Evolutionary conservation across 1,140 invertebrate species (phyloP).

Genomic region (Atopsyche davidsoni): DNA sequence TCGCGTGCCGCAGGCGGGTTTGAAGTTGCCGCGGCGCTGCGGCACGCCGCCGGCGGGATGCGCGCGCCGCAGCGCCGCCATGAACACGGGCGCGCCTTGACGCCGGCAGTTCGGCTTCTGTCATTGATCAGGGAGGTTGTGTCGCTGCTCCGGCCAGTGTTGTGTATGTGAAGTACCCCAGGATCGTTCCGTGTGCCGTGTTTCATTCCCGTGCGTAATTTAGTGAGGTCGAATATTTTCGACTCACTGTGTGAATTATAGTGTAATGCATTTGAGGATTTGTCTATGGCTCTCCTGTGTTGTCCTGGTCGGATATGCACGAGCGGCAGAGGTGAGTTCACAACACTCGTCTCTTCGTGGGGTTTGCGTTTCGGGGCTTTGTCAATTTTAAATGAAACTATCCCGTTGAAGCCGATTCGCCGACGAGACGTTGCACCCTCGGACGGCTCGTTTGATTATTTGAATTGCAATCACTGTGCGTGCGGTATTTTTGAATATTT

Average conservation of each 20-base stretch:
- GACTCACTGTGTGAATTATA: conserved; percentile 28
- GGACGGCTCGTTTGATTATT: not conserved
- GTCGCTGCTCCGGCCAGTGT: conserved; percentile 15
- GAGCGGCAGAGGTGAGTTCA: conserved; percentile 47
- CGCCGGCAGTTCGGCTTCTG: conserved; percentile 14
- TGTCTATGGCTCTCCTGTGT: conserved; percentile 50
- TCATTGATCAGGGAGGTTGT: conserved; percentile 14
- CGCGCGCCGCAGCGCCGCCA: conserved; percentile 9
- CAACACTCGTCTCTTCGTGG: not conserved
- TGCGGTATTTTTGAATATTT: not conserved
- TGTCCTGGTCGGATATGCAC: conserved; percentile 49
- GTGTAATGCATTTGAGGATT: conserved; percentile 51
- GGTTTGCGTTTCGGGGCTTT: not conserved
- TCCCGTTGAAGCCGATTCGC: not conserved
- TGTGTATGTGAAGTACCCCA: conserved; percentile 20
- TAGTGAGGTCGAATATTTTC: conserved; percentile 23
- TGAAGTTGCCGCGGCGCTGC: conserved; percentile 7
- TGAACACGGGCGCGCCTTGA: not conserved
- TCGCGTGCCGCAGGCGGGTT: not conserved
- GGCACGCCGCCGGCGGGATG: conserved; percentile 3
- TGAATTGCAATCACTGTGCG: not conserved
- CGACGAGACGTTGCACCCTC: no score
- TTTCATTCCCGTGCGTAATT: conserved; percentile 14
- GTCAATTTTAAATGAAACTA: conserved; percentile 20
- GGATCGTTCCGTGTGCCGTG: conserved; percentile 16